These are phyloP conservation scores for Amphipoea oculea DNA, from an alignment of 2,888 invertebrate species.

Conservation along the genomic window DNA sequence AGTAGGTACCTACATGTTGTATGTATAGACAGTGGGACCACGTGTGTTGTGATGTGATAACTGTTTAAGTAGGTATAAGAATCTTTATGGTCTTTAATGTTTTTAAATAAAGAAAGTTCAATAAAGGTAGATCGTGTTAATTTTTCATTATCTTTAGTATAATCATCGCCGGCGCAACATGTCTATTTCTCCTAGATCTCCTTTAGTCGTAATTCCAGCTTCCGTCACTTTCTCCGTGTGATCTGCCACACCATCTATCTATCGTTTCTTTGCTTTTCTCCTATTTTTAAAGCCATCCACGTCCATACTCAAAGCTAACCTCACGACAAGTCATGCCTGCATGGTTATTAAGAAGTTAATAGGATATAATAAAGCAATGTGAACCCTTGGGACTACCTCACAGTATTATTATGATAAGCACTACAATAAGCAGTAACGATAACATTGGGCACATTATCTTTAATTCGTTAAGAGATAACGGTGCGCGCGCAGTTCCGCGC, in stretches of 20 bases:
- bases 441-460: conserved; percentile 45
- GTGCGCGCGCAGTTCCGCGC: conserved; percentile 29
- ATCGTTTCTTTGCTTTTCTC: neutral
- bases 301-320: neutral
- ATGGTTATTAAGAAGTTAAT: neutral
- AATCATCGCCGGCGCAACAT: neutral
- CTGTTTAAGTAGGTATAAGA: neutral
- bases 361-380: neutral
- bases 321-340: neutral
- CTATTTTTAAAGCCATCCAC: neutral
- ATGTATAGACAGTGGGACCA: neutral
- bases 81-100: neutral
- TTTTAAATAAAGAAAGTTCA: neutral
- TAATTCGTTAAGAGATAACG: conserved; percentile 42
- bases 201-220: no score
- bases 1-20: neutral
- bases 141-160: neutral
- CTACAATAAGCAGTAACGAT: conserved; percentile 26
- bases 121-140: neutral
- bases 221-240: neutral
- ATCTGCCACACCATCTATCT: neutral
- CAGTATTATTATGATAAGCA: conserved; percentile 24
- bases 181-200: neutral
- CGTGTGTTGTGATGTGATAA: neutral
- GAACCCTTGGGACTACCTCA: conserved; percentile 2